A percentile compares a stretch with the other conserved stretches of the same genome.
phyloP scores from a whole-genome alignment of 2,113 vertebrate genomes.

The Epinephelus lanceolatus region DNA sequence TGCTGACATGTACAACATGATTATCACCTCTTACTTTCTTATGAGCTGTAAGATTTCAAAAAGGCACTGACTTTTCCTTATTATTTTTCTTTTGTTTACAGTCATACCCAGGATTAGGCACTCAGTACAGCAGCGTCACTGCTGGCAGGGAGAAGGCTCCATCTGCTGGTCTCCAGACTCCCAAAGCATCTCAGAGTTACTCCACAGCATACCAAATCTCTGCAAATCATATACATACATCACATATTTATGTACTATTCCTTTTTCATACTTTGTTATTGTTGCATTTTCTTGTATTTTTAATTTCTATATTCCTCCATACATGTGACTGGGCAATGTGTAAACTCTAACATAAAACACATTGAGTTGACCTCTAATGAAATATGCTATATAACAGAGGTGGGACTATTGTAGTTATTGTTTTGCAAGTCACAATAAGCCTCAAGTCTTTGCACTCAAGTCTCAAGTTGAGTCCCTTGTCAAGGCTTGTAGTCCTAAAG shows the following conservation, averaged over 20 bases:
- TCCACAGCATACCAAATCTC: not conserved
- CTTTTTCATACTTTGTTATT: not conserved
- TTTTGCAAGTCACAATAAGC: too few relatives aligned
- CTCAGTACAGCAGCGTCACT: not conserved
- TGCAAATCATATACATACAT: too few relatives aligned
- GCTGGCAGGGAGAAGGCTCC: conserved; percentile 66
- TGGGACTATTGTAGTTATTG: too few relatives aligned
- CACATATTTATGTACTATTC: not conserved
- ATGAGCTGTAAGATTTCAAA: not conserved
- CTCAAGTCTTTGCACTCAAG: too few relatives aligned
- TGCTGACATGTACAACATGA: not conserved
- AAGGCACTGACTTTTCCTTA: not conserved
- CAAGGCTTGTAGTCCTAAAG: too few relatives aligned
- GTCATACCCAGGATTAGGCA: not conserved
- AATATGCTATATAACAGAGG: too few relatives aligned
- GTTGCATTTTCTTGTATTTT: not conserved
- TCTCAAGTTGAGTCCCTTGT: too few relatives aligned
- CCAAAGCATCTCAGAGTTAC: not conserved
- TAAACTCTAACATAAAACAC: too few relatives aligned
- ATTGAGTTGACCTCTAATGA: too few relatives aligned
- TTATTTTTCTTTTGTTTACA: not conserved
- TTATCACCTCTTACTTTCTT: not conserved
- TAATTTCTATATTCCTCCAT: too few relatives aligned
- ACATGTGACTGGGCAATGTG: too few relatives aligned
- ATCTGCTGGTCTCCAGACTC: conserved; percentile 64